A percentile compares a stretch with the other conserved stretches of the same genome.
Conservation (phyloP, 2,797 vertebrate species). For the Pseudotriccus pelzelni region DNA sequence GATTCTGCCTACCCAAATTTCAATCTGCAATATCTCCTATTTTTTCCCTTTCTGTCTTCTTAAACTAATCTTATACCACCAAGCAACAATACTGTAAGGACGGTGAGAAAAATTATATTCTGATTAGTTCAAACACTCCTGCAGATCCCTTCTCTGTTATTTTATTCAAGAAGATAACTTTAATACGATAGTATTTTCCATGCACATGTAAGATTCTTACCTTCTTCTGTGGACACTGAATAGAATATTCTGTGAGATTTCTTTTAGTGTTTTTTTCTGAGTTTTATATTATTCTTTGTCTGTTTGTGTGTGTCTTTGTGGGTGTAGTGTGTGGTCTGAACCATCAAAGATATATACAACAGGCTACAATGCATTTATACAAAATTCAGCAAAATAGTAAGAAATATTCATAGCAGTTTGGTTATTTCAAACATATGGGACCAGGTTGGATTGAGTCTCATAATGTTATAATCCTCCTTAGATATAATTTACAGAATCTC, state of each 20-base stretch:
- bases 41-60: not conserved
- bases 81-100: not conserved
- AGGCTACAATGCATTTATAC: not conserved
- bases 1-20: not conserved
- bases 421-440: not conserved
- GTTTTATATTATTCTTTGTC: not conserved
- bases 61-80: not conserved
- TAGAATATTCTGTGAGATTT: not conserved
- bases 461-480: not conserved
- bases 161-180: slow-evolving; percentile 36
- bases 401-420: not conserved
- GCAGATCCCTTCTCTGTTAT: not conserved
- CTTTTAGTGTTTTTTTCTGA: not conserved
- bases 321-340: not conserved
- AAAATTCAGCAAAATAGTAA: not conserved
- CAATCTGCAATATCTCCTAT: not conserved
- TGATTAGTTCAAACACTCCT: slow-evolving; percentile 12
- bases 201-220: slow-evolving; percentile 2
- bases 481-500: not conserved
- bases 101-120: not conserved
- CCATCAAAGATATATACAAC: not conserved
- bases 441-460: not conserved
- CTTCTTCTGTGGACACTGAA: not conserved
- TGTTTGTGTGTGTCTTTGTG: not conserved
- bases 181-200: not conserved